phyloP scores from a whole-genome alignment of 2,113 vertebrate genomes.

The Glaucidium brasilianum region DNA sequence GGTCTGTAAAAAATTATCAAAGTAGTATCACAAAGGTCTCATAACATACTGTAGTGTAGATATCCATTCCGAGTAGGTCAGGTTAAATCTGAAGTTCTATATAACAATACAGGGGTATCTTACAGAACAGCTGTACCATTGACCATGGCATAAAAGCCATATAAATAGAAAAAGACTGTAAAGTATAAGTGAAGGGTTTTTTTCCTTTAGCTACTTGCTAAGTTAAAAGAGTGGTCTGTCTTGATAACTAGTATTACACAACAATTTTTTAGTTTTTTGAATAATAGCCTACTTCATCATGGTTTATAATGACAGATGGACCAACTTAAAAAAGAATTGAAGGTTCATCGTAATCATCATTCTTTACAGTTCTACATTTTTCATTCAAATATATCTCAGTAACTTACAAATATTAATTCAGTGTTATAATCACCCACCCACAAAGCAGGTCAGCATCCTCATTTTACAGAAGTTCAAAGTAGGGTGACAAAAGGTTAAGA shows the following conservation, averaged over 20 bases:
- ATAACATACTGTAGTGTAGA: conserved; percentile 68
- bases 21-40: conserved; percentile 78
- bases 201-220: conserved; percentile 17
- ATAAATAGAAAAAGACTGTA: conserved; percentile 51
- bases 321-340: conserved; percentile 60
- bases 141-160: conserved; percentile 41
- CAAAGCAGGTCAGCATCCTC: conserved; percentile 49
- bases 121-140: conserved; percentile 48
- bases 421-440: conserved; percentile 50
- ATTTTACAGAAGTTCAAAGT: conserved; percentile 34
- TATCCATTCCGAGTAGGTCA: conserved; percentile 77
- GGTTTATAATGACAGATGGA: conserved; percentile 65
- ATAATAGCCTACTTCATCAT: conserved; percentile 54
- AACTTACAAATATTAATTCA: conserved; percentile 65
- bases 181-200: not conserved
- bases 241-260: conserved; percentile 10
- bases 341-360: conserved; percentile 38
- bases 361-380: conserved; percentile 58
- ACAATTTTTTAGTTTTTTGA: conserved; percentile 50
- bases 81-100: conserved; percentile 73
- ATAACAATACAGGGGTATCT: conserved; percentile 45
- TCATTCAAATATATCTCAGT: conserved; percentile 51
- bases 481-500: conserved; percentile 36
- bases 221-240: not conserved
- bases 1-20: conserved; percentile 79